Base-by-base conservation (phyloP, 2,113 vertebrate species). In the Corynorhinus townsendii region DNA sequence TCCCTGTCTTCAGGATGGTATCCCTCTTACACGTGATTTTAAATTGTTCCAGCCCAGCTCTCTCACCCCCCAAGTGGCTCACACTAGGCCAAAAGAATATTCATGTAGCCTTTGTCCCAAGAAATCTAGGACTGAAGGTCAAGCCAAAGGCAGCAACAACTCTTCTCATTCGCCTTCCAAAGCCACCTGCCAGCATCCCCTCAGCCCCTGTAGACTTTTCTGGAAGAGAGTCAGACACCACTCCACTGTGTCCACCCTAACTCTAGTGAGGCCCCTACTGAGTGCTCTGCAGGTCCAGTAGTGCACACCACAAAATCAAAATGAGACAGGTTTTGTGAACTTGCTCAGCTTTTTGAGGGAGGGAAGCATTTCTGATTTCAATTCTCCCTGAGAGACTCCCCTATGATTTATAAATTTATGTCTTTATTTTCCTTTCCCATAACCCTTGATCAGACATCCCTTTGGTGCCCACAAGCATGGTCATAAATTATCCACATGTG, bases 211-310 rank as follows among this genome's bases (percentile, higher is more conserved):
- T 64, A 64, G 62, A 64, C 5, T 45, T 76, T 43, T 38, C 47
- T 12, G 11, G 6, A 43, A 38, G 80, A 22, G 16, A 38, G 17
- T 59, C 80, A 79, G 73, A 38, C 9, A 7, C 54, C 49, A 26
- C 47, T 24, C 54, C 10, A 11, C 10, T 35, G 5, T 12, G 20
- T 47, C 79, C 14, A 16, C 45, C 28, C 20, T 16, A 64, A 54
- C 43, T 6, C 9, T 24, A 20, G 19, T 0, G 26, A n/a, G 75
- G 33, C 26, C 28, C 33, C 26, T 22, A 4, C 38, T 3, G 11
- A 35, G 4, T 1, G 3, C 16, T 38, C 19, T 40, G 4, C 1
- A 43, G 7, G 10, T 14, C 26, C 1, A 0, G 40, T 69, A 40
- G 15, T 49, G 12, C 10, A 43, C 5, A 30, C n/a, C 33, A 26